These are phyloP conservation scores for Semnopithecus entellus DNA, from an alignment of 2,113 vertebrate genomes.

Conservation along the genomic window DNA sequence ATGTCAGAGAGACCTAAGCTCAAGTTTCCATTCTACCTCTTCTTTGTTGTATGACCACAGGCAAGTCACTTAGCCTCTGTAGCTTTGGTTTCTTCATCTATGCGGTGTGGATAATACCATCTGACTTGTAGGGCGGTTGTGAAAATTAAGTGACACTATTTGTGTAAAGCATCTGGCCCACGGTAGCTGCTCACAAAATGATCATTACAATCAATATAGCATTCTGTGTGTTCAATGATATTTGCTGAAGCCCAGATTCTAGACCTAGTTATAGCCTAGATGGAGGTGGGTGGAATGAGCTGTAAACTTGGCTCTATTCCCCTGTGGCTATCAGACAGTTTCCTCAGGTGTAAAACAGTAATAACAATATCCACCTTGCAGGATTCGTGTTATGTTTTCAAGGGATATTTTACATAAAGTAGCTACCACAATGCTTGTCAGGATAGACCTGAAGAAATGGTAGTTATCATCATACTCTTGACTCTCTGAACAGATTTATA, in stretches of 20 bases:
- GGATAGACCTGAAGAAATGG: not conserved
- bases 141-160: slow-evolving; percentile 15
- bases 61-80: not conserved
- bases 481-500: not conserved
- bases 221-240: not conserved
- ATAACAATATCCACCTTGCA: not conserved
- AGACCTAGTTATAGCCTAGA: no score
- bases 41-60: not conserved
- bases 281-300: not conserved
- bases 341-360: not conserved
- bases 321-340: not conserved
- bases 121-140: not conserved
- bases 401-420: not conserved
- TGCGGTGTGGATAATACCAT: not conserved
- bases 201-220: not conserved
- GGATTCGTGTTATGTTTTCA: not conserved
- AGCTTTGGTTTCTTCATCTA: not conserved
- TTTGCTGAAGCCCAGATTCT: not conserved
- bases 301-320: not conserved
- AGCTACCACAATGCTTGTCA: not conserved
- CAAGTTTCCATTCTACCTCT: not conserved
- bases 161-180: not conserved
- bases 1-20: not conserved
- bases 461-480: not conserved
- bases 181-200: not conserved